Evolutionary conservation across 2,888 invertebrate genomes (phyloP).

Genomic region (Hyposoter dolosus): DNA sequence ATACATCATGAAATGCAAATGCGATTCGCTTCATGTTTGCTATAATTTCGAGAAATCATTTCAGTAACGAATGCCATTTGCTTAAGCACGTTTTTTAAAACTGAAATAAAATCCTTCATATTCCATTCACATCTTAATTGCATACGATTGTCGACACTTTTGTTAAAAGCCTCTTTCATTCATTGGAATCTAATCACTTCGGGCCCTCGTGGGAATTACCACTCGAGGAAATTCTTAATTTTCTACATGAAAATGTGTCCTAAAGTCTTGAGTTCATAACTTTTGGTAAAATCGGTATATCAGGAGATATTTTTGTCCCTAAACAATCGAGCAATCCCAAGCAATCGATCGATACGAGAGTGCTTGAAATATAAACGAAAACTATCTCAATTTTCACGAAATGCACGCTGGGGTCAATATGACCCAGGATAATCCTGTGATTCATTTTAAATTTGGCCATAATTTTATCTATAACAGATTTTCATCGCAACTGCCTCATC

Average conservation of each 20-base stretch:
- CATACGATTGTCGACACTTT: too few species aligned
- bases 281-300: too few species aligned
- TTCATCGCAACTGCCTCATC: background rate
- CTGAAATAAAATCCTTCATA: background rate
- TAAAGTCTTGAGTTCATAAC: background rate
- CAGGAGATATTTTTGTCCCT: too few species aligned
- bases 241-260: background rate
- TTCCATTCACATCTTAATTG: too few species aligned
- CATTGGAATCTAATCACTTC: background rate
- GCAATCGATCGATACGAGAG: too few species aligned
- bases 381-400: too few species aligned
- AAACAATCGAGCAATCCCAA: too few species aligned
- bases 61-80: background rate
- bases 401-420: background rate
- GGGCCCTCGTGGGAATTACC: background rate
- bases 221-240: background rate
- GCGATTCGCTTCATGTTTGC: background rate
- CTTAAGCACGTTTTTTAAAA: background rate
- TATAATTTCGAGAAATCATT: background rate
- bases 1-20: conserved; percentile 21
- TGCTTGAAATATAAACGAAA: too few species aligned
- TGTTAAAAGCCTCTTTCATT: background rate
- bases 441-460: background rate
- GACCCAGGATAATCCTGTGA: background rate
- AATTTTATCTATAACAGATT: background rate